A percentile compares a stretch with the other conserved stretches of the same genome.
Evolutionary conservation across 2,888 invertebrate species (phyloP).

Genomic region (Myathropa florea): DNA sequence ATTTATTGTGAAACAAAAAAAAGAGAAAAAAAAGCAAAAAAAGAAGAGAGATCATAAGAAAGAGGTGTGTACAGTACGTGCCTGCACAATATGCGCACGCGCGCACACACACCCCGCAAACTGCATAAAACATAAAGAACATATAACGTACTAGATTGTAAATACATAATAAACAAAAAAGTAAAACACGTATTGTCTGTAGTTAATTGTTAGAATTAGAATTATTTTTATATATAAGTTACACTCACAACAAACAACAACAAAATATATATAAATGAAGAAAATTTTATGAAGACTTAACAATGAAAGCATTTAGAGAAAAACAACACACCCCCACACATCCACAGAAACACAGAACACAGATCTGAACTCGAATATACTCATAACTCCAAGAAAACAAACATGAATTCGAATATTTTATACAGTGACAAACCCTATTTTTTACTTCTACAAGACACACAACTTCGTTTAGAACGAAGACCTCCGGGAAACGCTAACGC

Average conservation of each 20-base stretch:
- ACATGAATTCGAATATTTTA: conserved; percentile 49
- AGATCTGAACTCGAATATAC: conserved; percentile 11
- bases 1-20: conserved; percentile 54
- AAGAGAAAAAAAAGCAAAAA: conserved; percentile 21
- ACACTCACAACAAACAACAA: conserved; percentile 27
- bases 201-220: conserved; percentile 66
- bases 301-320: conserved; percentile 32
- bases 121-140: conserved; percentile 36
- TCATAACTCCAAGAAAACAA: neutral
- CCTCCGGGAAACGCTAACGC: neutral
- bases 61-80: neutral
- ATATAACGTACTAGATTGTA: conserved; percentile 56
- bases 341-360: neutral
- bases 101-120: conserved; percentile 11
- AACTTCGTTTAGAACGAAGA: conserved; percentile 23
- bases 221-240: conserved; percentile 54
- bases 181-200: conserved; percentile 40
- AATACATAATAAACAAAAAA: conserved; percentile 46
- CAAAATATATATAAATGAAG: neutral
- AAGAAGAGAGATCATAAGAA: conserved; percentile 26
- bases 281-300: conserved; percentile 33
- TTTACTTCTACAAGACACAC: neutral
- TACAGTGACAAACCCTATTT: conserved; percentile 29
- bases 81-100: conserved; percentile 2
- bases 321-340: conserved; percentile 22